These are phyloP conservation scores for Drosophila bocki DNA, from an alignment of 1,140 invertebrate species.

Conservation along the genomic window DNA sequence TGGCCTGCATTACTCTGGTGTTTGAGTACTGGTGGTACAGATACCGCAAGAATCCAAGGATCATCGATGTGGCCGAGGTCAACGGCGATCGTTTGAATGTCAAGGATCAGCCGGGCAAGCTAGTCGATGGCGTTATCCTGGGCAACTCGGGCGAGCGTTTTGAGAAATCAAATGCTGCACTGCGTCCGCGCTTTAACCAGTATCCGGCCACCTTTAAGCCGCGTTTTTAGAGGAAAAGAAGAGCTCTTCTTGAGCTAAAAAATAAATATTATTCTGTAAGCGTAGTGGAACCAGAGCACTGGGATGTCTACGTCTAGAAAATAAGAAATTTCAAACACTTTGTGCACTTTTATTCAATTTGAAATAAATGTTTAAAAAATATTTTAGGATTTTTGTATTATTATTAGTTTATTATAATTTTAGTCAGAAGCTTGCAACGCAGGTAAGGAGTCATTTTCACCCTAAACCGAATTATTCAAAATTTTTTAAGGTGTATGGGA, in stretches of 20 bases:
- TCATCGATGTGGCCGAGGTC: constrained; percentile 86
- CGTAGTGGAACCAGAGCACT: constrained; percentile 20
- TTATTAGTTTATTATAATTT: no score
- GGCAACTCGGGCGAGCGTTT: constrained; percentile 77
- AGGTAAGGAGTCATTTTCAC: no score
- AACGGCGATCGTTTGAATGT: constrained; percentile 26
- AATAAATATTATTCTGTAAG: constrained; percentile 3
- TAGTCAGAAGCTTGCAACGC: no score
- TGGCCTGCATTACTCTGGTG: constrained; percentile 95
- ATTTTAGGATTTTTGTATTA: not conserved
- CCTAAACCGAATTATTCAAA: not conserved
- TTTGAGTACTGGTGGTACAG: constrained; percentile 98
- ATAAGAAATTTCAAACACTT: constrained; percentile 41
- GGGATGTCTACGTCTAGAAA: constrained; percentile 65
- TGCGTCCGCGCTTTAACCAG: constrained; percentile 81
- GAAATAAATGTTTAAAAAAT: constrained; percentile 49
- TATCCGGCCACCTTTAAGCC: constrained; percentile 82
- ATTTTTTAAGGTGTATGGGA: not conserved
- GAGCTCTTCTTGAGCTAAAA: not conserved
- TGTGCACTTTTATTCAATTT: constrained; percentile 55
- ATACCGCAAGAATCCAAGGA: constrained; percentile 87
- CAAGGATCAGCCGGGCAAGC: constrained; percentile 60
- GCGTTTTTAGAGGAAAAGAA: constrained; percentile 59
- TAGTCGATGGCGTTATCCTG: constrained; percentile 72
- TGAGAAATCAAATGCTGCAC: constrained; percentile 75